These are phyloP conservation scores for Drosophila anomalata DNA, from an alignment of 2,888 invertebrate species.

Conservation along the genomic window DNA sequence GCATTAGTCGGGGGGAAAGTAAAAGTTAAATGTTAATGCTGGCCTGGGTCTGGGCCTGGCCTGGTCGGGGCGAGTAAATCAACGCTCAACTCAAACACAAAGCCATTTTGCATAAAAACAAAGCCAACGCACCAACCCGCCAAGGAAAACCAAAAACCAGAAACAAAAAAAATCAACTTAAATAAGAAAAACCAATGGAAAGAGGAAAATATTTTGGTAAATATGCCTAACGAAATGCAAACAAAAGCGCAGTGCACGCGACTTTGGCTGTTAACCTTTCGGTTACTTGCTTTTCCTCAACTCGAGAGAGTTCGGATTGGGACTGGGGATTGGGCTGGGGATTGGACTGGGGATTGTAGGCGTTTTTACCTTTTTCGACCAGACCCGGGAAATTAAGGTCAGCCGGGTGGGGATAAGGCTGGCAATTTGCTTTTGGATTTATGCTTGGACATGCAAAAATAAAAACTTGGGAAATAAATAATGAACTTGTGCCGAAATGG, in stretches of 20 bases:
- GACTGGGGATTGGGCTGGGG: conserved; percentile 46
- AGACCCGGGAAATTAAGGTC: conserved; percentile 42
- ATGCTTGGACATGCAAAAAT: conserved; percentile 39
- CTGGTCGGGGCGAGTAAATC: conserved; percentile 54
- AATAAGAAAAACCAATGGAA: conserved; percentile 20
- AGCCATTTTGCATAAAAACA: conserved; percentile 70
- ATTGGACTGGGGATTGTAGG: conserved; percentile 17
- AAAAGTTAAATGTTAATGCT: conserved; percentile 48
- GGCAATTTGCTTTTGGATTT: conserved; percentile 49
- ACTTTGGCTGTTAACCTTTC: conserved; percentile 67
- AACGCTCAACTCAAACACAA: conserved; percentile 68
- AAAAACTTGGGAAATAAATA: conserved; percentile 39
- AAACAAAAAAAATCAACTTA: conserved; percentile 17
- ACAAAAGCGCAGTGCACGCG: conserved; percentile 66
- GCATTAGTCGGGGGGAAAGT: conserved; percentile 50
- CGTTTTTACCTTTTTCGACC: conserved; percentile 44
- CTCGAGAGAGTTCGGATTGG: conserved; percentile 8
- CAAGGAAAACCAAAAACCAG: conserved; percentile 13
- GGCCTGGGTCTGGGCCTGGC: conserved; percentile 43
- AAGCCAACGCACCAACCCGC: conserved; percentile 15
- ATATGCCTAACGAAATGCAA: conserved; percentile 79
- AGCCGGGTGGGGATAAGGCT: conserved; percentile 28
- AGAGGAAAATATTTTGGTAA: conserved; percentile 57
- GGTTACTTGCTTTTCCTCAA: conserved; percentile 36
- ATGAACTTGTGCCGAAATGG: conserved; percentile 13